These are phyloP conservation scores for Eilema depressum DNA, from an alignment of 2,888 invertebrate genomes.

Conservation along the genomic window DNA sequence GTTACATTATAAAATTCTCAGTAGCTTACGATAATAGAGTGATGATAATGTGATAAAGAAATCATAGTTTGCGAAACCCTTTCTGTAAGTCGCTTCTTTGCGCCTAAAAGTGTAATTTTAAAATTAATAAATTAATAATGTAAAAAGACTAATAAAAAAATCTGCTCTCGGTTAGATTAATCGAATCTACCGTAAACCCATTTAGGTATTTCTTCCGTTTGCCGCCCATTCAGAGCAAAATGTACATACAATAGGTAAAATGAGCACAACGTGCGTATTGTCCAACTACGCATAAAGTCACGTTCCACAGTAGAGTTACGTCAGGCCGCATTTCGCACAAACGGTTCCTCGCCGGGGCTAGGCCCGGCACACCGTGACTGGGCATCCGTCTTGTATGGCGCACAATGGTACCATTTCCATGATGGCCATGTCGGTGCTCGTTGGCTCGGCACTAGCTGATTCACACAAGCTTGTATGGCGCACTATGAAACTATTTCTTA, in stretches of 20 bases:
- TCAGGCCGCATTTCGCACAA: not conserved
- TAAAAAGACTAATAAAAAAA: not conserved
- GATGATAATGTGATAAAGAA: not conserved
- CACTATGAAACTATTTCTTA: too few species aligned
- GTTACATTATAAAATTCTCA: not conserved
- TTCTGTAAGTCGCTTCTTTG: not conserved
- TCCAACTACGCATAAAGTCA: constrained; percentile 4
- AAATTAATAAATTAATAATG: not conserved
- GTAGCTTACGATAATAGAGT: not conserved
- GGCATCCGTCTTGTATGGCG: too few species aligned
- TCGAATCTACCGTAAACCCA: not conserved
- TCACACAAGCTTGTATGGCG: too few species aligned
- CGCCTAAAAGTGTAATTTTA: not conserved
- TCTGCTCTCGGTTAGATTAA: not conserved
- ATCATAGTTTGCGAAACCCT: not conserved
- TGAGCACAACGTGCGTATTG: constrained; percentile 6
- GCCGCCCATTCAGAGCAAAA: constrained; percentile 1
- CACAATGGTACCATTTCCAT: not conserved
- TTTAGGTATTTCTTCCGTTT: not conserved
- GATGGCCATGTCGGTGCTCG: not conserved
- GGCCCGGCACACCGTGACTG: not conserved
- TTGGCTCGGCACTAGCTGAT: not conserved
- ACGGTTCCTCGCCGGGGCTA: not conserved
- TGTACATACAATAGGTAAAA: constrained; percentile 4
- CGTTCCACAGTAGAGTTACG: constrained; percentile 1